Evolutionary conservation across 2,113 vertebrate genomes (phyloP).

Genomic region (Atherinomorus stipes): DNA sequence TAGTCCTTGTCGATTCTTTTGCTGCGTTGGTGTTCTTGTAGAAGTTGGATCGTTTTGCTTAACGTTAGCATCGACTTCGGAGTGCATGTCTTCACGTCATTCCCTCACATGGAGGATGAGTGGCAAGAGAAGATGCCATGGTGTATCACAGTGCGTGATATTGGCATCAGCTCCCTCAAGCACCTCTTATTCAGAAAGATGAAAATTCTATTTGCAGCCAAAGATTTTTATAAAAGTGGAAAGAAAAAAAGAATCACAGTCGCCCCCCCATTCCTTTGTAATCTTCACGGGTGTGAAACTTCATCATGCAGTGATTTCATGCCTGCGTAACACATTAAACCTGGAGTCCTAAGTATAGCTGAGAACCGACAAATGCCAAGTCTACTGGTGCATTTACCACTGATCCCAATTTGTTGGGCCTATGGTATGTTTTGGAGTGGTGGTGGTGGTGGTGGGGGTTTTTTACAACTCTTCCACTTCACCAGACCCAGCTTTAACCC

Average conservation of each 20-base stretch:
- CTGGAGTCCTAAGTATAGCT: constrained; percentile 53
- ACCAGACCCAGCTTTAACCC: constrained; percentile 53
- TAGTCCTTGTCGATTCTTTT: constrained; percentile 41
- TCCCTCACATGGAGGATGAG: constrained; percentile 20
- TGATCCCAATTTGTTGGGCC: constrained; percentile 54
- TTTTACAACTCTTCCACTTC: constrained; percentile 54
- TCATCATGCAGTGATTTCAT: constrained; percentile 68
- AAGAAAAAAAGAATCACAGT: constrained; percentile 10
- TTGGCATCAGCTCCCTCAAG: constrained; percentile 35
- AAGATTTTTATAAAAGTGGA: constrained; percentile 43
- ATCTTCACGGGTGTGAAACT: constrained; percentile 53
- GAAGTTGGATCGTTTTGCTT: constrained; percentile 56
- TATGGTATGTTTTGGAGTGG: constrained; percentile 16
- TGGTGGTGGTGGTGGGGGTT: constrained; percentile 21
- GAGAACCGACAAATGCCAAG: constrained; percentile 18
- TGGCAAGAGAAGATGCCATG: constrained; percentile 27
- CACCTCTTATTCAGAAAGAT: constrained; percentile 57
- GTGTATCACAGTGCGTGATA: constrained; percentile 46
- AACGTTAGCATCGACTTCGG: constrained; percentile 56
- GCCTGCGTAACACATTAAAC: constrained; percentile 54
- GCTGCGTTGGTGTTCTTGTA: constrained; percentile 54
- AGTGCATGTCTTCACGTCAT: constrained; percentile 11
- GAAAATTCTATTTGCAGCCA: constrained; percentile 56
- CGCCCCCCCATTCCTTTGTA: constrained; percentile 52
- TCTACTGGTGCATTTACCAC: constrained; percentile 20